Base-by-base conservation (phyloP, 2,888 invertebrate species). In the Rhynchonema sp. region DNA sequence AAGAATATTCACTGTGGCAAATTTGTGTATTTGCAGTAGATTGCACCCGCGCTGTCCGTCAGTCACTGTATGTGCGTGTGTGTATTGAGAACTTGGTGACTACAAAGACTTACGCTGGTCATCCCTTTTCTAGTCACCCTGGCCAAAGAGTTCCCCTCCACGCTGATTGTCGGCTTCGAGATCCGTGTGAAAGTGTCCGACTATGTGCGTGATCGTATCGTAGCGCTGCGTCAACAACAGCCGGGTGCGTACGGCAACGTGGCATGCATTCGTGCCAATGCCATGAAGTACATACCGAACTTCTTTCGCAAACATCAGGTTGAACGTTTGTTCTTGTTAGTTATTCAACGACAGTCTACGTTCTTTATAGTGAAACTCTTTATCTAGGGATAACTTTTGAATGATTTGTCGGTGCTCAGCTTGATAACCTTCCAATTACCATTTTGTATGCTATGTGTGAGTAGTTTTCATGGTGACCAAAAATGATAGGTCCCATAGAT, bases 201-300 rank as follows among this genome's bases (percentile, higher is more conserved):
- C 74, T 98, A 92, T 80, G 98, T 98, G 0, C 85, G 86, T 78
- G 92, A 98, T 72, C 81, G 91, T 66, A 89, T 98, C 58, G 81
- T 83, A 64, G 94, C 94, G 0, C 77, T 98, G 59, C 78, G 94
- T 62, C 77, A 78, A 1, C 82, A 86, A 66, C 73, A 85, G 74
- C 26, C n/a, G n/a, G 55, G 23, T 2, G 22, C 83, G 64, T 96
- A 88, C 75, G 82, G 84, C 70, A 99, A 99, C 76, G 84, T 98
- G 67, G 90, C 92, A 52, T 94, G 96, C 66, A 77, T 98, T 57
- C 81, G 98, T 65, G 85, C 87, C 22, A 96, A 96, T 79, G 94
- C 94, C 1, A 96, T 96, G 94, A 96, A 96, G 76, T 94, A 94
- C 79, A 80, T 99, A 67, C 94, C 96, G 1, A 96, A 98, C 75